Evolutionary conservation across 2,888 invertebrate genomes (phyloP).

Genomic region (Limnephilus rhombicus): DNA sequence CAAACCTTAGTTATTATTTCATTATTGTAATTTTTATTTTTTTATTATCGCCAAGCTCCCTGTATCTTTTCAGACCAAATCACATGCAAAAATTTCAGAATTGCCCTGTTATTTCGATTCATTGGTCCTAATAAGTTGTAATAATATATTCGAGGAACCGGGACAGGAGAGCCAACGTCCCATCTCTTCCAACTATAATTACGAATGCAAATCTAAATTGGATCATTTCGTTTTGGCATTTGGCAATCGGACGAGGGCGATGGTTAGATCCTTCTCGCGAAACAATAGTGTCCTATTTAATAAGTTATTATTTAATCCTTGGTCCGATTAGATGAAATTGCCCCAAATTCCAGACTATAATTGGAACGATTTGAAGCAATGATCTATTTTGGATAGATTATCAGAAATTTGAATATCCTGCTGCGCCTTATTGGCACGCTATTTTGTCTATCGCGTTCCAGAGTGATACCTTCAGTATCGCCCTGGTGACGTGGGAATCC

Average conservation of each 20-base stretch:
- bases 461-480: background rate
- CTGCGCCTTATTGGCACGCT: conserved; percentile 22
- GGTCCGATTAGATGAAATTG: background rate
- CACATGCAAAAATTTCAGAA: conserved; percentile 35
- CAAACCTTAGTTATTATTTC: background rate
- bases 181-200: conserved; percentile 31
- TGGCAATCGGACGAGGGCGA: background rate
- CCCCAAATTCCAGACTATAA: conserved; percentile 9
- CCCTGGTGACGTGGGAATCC: too few species aligned
- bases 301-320: too few species aligned
- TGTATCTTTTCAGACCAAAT: conserved; percentile 5
- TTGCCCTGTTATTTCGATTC: background rate
- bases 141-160: background rate
- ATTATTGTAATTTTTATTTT: background rate
- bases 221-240: conserved; percentile 12
- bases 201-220: conserved; percentile 40
- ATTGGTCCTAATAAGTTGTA: background rate
- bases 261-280: background rate
- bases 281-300: background rate
- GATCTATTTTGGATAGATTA: background rate
- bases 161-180: background rate
- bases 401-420: background rate
- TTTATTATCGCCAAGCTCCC: background rate
- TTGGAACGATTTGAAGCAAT: conserved; percentile 10
- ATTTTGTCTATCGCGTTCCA: background rate